A percentile compares a stretch with the other conserved stretches of the same genome.
Conservation (phyloP, 1,140 invertebrate genomes). For the Drosophila baimaii region DNA sequence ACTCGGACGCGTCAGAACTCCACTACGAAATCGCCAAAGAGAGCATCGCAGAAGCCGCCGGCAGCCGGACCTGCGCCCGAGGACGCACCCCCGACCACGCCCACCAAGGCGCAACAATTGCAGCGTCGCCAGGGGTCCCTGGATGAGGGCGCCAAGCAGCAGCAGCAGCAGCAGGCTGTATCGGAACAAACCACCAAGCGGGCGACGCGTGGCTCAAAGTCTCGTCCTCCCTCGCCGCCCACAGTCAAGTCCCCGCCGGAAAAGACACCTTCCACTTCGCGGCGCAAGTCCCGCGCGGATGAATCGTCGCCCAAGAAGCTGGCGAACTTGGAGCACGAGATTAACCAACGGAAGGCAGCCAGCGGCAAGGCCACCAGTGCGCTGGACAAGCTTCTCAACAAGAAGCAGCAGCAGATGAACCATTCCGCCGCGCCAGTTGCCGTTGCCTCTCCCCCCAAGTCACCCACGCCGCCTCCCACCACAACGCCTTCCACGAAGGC, state of each 20-base stretch:
- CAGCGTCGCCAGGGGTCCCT: slow-evolving; percentile 60
- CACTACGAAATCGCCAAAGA: slow-evolving; percentile 73
- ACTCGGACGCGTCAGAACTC: slow-evolving; percentile 72
- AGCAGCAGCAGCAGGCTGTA: slow-evolving; percentile 2
- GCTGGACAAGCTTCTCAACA: slow-evolving; percentile 75
- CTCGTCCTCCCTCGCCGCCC: slow-evolving; percentile 65
- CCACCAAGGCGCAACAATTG: slow-evolving; percentile 20
- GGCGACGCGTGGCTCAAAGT: slow-evolving; percentile 72
- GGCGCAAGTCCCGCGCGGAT: slow-evolving; percentile 61
- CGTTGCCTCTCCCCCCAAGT: slow-evolving; percentile 8
- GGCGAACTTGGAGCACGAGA: slow-evolving; percentile 71
- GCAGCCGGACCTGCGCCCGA: slow-evolving; percentile 5
- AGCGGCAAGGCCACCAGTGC: slow-evolving; percentile 61
- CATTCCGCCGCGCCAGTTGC: slow-evolving; percentile 29
- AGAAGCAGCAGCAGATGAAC: slow-evolving; percentile 74
- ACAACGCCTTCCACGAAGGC: not conserved
- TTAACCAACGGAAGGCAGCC: slow-evolving; percentile 73
- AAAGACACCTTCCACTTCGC: slow-evolving; percentile 15
- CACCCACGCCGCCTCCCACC: not conserved
- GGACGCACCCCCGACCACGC: slow-evolving; percentile 14
- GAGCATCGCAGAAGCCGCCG: slow-evolving; percentile 56
- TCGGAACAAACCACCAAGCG: slow-evolving; percentile 49
- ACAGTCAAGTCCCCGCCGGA: slow-evolving; percentile 39
- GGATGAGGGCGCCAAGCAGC: slow-evolving; percentile 46
- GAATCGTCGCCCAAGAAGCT: slow-evolving; percentile 64